These are phyloP conservation scores for Perodicticus potto DNA, from an alignment of 2,797 vertebrate genomes.

Conservation along the genomic window DNA sequence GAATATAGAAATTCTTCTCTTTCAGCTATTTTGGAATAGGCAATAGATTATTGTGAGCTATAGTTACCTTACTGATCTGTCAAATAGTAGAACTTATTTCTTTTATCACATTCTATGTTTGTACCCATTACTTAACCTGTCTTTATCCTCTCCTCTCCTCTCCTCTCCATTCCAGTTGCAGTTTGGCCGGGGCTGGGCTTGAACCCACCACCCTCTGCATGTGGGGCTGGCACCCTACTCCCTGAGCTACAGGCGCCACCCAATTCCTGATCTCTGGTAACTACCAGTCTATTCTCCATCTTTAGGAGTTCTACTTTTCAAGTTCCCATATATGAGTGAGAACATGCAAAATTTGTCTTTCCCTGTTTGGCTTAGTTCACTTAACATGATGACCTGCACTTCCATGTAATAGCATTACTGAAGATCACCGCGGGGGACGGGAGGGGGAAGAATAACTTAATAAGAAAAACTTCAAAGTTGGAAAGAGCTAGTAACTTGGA, in stretches of 20 bases:
- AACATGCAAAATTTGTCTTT: neutral
- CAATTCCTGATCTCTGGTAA: neutral
- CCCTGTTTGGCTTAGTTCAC: neutral
- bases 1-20: neutral
- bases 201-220: no score
- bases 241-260: no score
- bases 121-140: neutral
- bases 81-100: neutral
- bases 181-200: no score
- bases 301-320: neutral
- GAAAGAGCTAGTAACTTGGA: neutral
- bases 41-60: neutral
- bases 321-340: neutral
- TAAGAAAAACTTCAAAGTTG: neutral
- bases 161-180: no score
- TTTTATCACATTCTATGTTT: neutral
- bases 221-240: no score
- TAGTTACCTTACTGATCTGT: neutral
- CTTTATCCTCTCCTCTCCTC: neutral
- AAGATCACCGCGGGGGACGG: neutral
- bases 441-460: neutral
- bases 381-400: neutral
- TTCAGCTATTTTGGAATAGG: neutral
- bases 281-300: neutral
- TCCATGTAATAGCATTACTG: neutral